phyloP scores from a whole-genome alignment of 2,113 vertebrate genomes.

The Atrichornis clamosus region DNA sequence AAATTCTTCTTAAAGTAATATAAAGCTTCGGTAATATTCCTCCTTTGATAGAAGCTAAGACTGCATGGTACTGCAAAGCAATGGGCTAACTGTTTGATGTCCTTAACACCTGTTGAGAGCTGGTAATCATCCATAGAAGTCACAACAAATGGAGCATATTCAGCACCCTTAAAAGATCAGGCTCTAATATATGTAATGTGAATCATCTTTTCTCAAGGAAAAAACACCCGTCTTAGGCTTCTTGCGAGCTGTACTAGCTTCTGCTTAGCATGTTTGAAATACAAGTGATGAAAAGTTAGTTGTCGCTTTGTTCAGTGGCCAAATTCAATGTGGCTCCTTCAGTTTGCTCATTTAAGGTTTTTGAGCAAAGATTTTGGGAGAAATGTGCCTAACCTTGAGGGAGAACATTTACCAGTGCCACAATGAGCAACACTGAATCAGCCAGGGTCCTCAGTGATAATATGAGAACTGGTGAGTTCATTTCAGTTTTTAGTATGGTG shows the following conservation, averaged over 20 bases:
- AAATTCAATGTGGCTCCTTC: neutral
- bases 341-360: neutral
- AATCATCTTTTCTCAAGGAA: neutral
- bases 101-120: neutral
- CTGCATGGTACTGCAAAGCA: neutral
- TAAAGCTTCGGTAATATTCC: neutral
- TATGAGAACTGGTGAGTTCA: neutral
- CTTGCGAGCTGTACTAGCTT: neutral
- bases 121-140: neutral
- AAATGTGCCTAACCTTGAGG: neutral
- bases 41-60: neutral
- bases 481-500: neutral
- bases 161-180: neutral
- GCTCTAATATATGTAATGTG: neutral
- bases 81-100: neutral
- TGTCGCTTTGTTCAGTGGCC: neutral
- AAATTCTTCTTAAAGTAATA: neutral
- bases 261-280: neutral
- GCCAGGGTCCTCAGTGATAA: neutral
- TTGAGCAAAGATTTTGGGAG: neutral
- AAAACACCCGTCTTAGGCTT: neutral
- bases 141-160: neutral
- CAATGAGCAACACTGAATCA: neutral
- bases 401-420: neutral
- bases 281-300: neutral